Base-by-base conservation (phyloP, 2,888 invertebrate species). In the Xylocampa areola region DNA sequence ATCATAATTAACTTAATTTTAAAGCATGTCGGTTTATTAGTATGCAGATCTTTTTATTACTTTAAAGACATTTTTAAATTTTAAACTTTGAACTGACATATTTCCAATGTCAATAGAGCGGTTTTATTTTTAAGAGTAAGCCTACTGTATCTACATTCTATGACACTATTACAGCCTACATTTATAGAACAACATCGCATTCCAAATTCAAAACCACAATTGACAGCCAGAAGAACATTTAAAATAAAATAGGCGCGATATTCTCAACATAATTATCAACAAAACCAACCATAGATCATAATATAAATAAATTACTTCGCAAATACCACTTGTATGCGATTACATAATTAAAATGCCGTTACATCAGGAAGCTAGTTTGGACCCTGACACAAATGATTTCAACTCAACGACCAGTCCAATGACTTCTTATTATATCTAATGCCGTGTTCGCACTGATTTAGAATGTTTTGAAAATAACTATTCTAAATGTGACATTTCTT, bases 371-470 rank as follows among this genome's bases (percentile, higher is more conserved):
- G 37, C 36, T 27, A 23, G 35, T 21, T 16, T 1, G 32, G 57
- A 23, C 72, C 68, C 13, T 71, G 73, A 71, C 68, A 54, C 57
- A 19, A 47, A 62, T 73, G 43, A 27, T 48, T 47, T 39, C 5
- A 44, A 32, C n/a, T 17, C 17, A 35, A 25, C 25, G 35, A 19
- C 37, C 29, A 19, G 21, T 41, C 32, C 5, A 45, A 32, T 65
- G 32, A 36, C 27, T 47, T 57, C 11, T 51, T 59, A 8, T 52
- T 23, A 33, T 30, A 39, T 16, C 25, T 48, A 68, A 51, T 8
- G 36, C 5, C 17, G 41, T 6, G 43, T 50, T 71, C 33, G 4
- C 10, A 16, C 19, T 6, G 10, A 32, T 17, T 43, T 35, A 25
- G 11, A 11, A 7, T 25, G n/a, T 21, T 8, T 16, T 0, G 4